Evolutionary conservation across 2,888 invertebrate genomes (phyloP), one percentile per base, ranked within the genome.

Genomic region (Hirtodrosophila trivittata): DNA sequence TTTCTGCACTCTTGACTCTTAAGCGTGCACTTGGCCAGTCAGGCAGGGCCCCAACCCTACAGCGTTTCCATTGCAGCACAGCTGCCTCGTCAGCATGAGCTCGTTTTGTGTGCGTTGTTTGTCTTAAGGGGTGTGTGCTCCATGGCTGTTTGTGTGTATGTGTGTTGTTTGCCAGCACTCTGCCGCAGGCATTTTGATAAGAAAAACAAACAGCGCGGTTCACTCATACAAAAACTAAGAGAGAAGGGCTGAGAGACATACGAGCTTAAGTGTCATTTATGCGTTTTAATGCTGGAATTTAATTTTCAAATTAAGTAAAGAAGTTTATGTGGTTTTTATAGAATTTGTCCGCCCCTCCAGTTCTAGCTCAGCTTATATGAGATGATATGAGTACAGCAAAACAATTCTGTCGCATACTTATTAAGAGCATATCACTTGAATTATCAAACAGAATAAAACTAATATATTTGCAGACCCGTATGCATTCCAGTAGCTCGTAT

Each of bases 1-100:
- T 83, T 82, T 82, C 82, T 82, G 82, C 82, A 84, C 82, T 82
- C 78, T 82, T 82, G 84, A 84, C 82, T 82, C 77, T 81, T 75
- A 78, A 82, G 82, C 81, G 81, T 82, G 78, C 77, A 84, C 84
- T 84, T 78, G 84, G 74, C 81, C 78, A 72, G 69, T 59, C 64
- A 58, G 50, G 30, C 68, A 52, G 33, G 41, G 39, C 8, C n/a
- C 12, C 33, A 37, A 7, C 9, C 56, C 38, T 10, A 33, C 56
- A 38, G 39, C 60, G 49, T 43, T 42, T 55, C 54, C 54, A 49
- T 54, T 58, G 52, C 49, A 59, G 21, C 46, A 45, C 62, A 47
- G 63, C 57, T 35, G 63, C 77, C 52, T 66, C 70, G 77, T 67
- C 63, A 70, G 56, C 66, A 68, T 42, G 47, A 75, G 74, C 62